Evolutionary conservation across 2,113 vertebrate genomes (phyloP).

Genomic region (Onychostruthus taczanowskii): DNA sequence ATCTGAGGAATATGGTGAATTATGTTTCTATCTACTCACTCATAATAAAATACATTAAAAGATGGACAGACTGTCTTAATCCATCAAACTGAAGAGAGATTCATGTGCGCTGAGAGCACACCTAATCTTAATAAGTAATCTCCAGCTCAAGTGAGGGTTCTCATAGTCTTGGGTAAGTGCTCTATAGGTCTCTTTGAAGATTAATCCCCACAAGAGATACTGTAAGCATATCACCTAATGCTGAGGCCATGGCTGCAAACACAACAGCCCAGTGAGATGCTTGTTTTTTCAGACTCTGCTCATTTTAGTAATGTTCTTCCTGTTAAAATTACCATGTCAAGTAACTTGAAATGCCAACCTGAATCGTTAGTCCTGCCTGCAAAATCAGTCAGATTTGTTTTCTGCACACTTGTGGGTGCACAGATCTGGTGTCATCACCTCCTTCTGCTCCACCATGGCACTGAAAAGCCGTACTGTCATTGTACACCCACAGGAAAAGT

Average conservation of each 20-base stretch:
- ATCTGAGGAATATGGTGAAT: neutral
- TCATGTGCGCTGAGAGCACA: neutral
- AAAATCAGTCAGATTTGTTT: neutral
- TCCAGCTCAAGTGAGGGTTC: neutral
- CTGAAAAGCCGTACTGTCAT: rapidly evolving
- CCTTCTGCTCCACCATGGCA: neutral
- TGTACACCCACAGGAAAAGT: neutral
- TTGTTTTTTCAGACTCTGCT: neutral
- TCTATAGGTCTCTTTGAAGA: neutral
- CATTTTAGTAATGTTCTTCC: neutral
- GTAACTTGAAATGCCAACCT: neutral
- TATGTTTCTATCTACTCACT: neutral
- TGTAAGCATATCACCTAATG: neutral
- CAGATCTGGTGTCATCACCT: neutral
- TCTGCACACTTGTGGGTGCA: neutral
- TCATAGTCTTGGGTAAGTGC: neutral
- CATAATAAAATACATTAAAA: neutral
- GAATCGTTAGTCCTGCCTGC: neutral
- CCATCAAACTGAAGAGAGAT: neutral
- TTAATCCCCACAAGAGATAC: neutral
- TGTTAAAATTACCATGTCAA: neutral
- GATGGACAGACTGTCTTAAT: neutral
- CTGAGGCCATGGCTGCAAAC: neutral
- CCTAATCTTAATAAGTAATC: neutral
- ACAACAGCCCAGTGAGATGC: neutral